Evolutionary conservation across 2,113 vertebrate genomes (phyloP).

Genomic region (Maccullochella peelii): DNA sequence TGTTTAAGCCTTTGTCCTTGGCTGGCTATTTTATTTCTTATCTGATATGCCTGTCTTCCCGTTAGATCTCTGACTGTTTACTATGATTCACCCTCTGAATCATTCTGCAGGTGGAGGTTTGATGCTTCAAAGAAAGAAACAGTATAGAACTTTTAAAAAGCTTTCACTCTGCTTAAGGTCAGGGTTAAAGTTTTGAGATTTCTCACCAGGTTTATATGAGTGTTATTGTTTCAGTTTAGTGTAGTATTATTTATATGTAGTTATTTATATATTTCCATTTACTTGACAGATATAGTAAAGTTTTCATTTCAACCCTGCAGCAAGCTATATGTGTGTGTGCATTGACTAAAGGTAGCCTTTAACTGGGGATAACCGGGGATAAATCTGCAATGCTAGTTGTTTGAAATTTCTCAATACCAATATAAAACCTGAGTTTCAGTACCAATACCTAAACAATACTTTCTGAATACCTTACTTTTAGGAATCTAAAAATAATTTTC

Average conservation of each 20-base stretch:
- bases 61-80: slow-evolving; percentile 33
- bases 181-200: neutral
- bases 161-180: neutral
- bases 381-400: neutral
- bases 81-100: slow-evolving; percentile 37
- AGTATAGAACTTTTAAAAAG: neutral
- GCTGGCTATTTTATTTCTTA: slow-evolving; percentile 48
- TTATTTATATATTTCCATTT: neutral
- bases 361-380: neutral
- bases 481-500: neutral
- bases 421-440: neutral
- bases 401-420: neutral
- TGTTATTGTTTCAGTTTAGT: neutral
- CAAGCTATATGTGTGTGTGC: neutral
- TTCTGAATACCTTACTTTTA: neutral
- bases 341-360: neutral
- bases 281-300: neutral
- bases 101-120: neutral
- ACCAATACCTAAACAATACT: neutral
- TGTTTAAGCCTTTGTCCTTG: slow-evolving; percentile 52
- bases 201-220: neutral
- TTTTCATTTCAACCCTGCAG: neutral
- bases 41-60: slow-evolving; percentile 38
- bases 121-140: neutral
- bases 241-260: no score